These are phyloP conservation scores for Phaedon cochleariae DNA, from an alignment of 2,888 invertebrate species.

Conservation along the genomic window DNA sequence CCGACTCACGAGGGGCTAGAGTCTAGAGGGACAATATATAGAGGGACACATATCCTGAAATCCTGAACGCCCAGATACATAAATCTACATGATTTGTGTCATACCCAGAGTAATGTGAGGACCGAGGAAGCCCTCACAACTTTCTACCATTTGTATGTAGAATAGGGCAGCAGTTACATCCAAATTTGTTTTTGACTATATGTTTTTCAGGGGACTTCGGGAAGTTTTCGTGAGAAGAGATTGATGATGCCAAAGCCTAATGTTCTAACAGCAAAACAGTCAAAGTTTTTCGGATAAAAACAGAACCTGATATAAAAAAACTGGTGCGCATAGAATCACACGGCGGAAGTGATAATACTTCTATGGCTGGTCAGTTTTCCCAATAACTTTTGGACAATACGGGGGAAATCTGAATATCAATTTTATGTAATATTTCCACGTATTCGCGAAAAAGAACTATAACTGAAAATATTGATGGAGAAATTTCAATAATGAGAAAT, in stretches of 20 bases:
- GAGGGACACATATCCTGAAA: neutral
- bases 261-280: too few species aligned
- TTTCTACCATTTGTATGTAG: conserved; percentile 16
- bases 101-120: neutral
- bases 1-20: neutral
- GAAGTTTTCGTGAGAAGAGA: neutral
- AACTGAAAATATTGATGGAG: too few species aligned
- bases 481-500: too few species aligned
- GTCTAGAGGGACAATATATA: neutral
- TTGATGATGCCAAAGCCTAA: neutral
- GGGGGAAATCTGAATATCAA: too few species aligned
- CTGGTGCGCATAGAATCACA: too few species aligned
- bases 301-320: too few species aligned
- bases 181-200: conserved; percentile 22
- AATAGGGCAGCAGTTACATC: conserved; percentile 16
- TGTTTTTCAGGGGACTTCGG: neutral
- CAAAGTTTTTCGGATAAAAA: too few species aligned
- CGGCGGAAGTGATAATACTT: too few species aligned
- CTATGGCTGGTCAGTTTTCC: too few species aligned
- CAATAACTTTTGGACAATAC: too few species aligned
- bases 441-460: too few species aligned
- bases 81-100: neutral
- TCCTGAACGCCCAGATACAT: neutral
- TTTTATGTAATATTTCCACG: too few species aligned
- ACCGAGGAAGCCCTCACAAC: neutral